phyloP scores from a whole-genome alignment of 2,797 vertebrate species.

The Cuculus canorus region DNA sequence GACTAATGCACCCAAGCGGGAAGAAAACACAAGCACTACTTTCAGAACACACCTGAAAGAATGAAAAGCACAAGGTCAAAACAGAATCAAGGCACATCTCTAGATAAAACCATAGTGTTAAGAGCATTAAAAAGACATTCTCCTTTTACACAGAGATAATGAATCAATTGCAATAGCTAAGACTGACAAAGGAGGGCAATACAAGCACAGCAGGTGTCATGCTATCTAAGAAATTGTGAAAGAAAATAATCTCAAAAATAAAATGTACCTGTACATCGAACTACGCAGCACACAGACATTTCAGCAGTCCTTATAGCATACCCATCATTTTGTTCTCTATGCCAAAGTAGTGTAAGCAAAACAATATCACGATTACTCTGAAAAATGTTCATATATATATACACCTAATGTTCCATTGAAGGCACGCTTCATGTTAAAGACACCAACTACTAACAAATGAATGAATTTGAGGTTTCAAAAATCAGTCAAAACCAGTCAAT shows the following conservation, averaged over 20 bases:
- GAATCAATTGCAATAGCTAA: neutral
- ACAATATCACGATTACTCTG: neutral
- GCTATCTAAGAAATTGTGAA: neutral
- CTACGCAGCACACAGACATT: neutral
- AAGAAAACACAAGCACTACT: neutral
- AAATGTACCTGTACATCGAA: neutral
- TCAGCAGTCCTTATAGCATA: neutral
- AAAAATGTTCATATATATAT: neutral
- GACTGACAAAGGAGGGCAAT: neutral
- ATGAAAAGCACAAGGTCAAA: neutral
- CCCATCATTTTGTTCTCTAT: neutral
- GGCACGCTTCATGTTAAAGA: neutral
- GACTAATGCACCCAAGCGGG: neutral
- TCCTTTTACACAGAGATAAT: neutral
- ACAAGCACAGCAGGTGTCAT: neutral
- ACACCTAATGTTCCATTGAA: neutral
- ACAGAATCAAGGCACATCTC: neutral
- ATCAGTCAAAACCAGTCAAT: constrained; percentile 62
- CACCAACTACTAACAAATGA: neutral
- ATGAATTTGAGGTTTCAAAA: neutral
- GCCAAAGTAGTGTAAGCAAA: neutral
- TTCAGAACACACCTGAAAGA: neutral
- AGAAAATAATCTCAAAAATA: neutral
- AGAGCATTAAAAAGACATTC: neutral
- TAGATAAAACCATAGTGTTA: neutral